A percentile compares a stretch with the other conserved stretches of the same genome.
Evolutionary conservation across 2,888 invertebrate species (phyloP).

Genomic region (Polydesmus complanatus): DNA sequence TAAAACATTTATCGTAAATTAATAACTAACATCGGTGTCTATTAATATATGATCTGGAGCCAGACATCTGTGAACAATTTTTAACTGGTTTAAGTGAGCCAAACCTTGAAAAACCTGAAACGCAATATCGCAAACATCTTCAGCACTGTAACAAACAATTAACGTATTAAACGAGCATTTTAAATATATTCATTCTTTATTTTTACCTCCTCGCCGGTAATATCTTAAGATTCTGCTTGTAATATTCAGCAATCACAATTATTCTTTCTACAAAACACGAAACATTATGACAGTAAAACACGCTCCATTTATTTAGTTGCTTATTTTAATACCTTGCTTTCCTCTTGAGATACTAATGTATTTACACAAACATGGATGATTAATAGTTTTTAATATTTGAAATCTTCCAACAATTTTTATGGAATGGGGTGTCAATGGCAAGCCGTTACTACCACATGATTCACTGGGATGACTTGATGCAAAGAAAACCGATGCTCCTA

Average conservation of each 20-base stretch:
- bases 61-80: slow-evolving; percentile 64
- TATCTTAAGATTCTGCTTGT: slow-evolving; percentile 20
- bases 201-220: slow-evolving; percentile 10
- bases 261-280: slow-evolving; percentile 32
- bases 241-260: slow-evolving; percentile 33
- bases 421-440: slow-evolving; percentile 91
- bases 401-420: slow-evolving; percentile 83
- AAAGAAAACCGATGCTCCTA: slow-evolving; percentile 83
- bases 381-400: slow-evolving; percentile 61
- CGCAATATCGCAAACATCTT: slow-evolving; percentile 48
- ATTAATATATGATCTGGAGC: slow-evolving; percentile 69
- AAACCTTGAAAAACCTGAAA: slow-evolving; percentile 60
- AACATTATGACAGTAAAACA: background rate
- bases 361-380: slow-evolving; percentile 67
- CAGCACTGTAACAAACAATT: slow-evolving; percentile 21
- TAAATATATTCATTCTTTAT: background rate
- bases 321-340: slow-evolving; percentile 63
- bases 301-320: slow-evolving; percentile 1
- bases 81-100: slow-evolving; percentile 52
- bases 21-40: slow-evolving; percentile 44
- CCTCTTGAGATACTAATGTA: slow-evolving; percentile 84
- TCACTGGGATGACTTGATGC: slow-evolving; percentile 79
- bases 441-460: slow-evolving; percentile 85
- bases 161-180: too few species aligned
- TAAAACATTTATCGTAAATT: too few species aligned